Conservation (phyloP, 2,113 vertebrate genomes). For the Ciconia boyciana region DNA sequence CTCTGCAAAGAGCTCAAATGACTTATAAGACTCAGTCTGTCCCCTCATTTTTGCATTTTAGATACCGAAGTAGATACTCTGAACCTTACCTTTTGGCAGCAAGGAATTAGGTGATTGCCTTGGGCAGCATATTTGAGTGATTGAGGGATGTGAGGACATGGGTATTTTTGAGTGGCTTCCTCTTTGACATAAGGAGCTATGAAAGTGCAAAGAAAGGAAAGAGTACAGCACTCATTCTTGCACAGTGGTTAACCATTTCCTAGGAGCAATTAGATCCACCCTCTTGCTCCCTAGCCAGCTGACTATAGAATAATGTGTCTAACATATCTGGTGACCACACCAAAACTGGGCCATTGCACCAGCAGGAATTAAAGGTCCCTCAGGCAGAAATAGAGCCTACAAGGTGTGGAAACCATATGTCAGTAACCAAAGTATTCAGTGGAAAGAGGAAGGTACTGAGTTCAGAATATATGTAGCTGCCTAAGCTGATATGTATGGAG, state of each 20-base stretch:
- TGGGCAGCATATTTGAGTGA: neutral
- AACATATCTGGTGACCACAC: neutral
- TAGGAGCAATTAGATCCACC: neutral
- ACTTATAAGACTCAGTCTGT: neutral
- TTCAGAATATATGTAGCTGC: neutral
- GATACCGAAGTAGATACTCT: neutral
- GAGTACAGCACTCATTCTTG: neutral
- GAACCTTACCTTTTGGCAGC: neutral
- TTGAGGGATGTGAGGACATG: neutral
- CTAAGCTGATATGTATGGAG: neutral
- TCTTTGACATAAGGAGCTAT: neutral
- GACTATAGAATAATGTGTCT: neutral
- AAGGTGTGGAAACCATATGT: neutral
- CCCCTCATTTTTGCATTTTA: neutral
- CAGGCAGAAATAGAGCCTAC: neutral
- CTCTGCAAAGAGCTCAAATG: neutral
- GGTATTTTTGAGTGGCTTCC: neutral
- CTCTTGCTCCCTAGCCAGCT: neutral
- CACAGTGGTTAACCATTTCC: neutral
- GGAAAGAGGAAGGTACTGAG: neutral
- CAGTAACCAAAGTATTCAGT: neutral
- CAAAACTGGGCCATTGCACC: neutral
- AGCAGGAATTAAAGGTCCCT: neutral
- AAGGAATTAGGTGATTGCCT: neutral
- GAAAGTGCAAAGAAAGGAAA: neutral